phyloP scores from a whole-genome alignment of 2,888 invertebrate species.

The Camponotus fellah region DNA sequence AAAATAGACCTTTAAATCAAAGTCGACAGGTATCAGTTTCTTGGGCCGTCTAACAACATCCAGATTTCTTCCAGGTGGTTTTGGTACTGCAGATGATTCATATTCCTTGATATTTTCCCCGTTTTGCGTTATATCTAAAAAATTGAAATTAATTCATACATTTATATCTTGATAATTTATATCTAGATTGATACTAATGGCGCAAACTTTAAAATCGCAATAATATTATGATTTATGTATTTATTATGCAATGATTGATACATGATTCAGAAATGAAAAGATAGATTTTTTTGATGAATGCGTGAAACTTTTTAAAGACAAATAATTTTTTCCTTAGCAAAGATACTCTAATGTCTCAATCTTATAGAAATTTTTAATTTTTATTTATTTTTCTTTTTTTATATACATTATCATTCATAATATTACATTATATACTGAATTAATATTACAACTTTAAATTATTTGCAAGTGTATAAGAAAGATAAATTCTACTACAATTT shows the following conservation, averaged over 20 bases:
- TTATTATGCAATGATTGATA: background rate
- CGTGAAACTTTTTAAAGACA: background rate
- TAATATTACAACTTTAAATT: background rate
- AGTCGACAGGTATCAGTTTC: conserved; percentile 83
- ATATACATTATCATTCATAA: background rate
- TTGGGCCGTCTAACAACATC: conserved; percentile 67
- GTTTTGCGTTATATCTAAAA: conserved; percentile 73
- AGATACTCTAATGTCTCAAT: background rate
- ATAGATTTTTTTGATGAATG: background rate
- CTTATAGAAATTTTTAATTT: background rate
- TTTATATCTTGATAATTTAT: background rate
- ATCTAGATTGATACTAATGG: background rate
- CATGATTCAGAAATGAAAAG: background rate
- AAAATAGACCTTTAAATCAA: conserved; percentile 79
- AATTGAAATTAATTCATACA: background rate
- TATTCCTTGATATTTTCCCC: conserved; percentile 60
- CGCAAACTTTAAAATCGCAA: background rate
- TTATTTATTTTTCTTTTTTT: background rate
- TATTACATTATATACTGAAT: background rate
- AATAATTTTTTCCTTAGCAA: background rate
- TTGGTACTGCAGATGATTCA: conserved; percentile 65
- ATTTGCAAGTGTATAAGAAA: background rate
- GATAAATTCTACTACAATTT: background rate
- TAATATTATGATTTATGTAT: background rate
- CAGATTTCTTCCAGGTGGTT: conserved; percentile 71